Evolutionary conservation across 2,797 vertebrate species (phyloP).

Genomic region (Dendrocincla fuliginosa): DNA sequence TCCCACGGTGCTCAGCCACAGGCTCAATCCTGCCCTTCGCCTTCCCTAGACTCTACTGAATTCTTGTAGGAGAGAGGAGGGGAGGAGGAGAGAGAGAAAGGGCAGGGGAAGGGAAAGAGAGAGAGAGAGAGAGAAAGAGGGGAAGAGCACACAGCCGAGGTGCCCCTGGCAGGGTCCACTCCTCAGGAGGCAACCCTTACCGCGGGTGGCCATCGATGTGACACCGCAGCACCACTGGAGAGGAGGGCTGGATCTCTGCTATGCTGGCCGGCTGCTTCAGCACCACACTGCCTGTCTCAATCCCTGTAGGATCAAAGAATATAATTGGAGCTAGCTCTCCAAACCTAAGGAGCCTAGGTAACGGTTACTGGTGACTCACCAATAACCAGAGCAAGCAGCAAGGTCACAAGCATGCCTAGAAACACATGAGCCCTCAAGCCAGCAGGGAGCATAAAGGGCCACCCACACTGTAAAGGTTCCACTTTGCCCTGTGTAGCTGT

Average conservation of each 20-base stretch:
- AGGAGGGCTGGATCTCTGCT: conserved; percentile 88
- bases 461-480: neutral
- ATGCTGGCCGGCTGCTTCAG: conserved; percentile 86
- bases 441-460: neutral
- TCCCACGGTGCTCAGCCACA: conserved; percentile 30
- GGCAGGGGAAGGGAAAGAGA: neutral
- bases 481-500: neutral
- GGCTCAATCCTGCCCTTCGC: conserved; percentile 56
- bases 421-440: neutral
- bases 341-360: neutral
- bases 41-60: conserved; percentile 46
- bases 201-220: conserved; percentile 95
- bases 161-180: neutral
- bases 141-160: neutral
- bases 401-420: neutral
- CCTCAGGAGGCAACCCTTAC: conserved; percentile 76
- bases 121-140: neutral
- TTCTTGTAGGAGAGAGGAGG: conserved; percentile 38
- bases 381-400: neutral
- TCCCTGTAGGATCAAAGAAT: conserved; percentile 79
- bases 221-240: conserved; percentile 86
- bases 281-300: conserved; percentile 89
- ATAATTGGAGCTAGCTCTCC: neutral
- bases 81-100: neutral
- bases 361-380: neutral